A percentile compares a stretch with the other conserved stretches of the same genome.
These are phyloP conservation scores for Actias luna DNA, from an alignment of 2,888 invertebrate genomes.

Conservation along the genomic window DNA sequence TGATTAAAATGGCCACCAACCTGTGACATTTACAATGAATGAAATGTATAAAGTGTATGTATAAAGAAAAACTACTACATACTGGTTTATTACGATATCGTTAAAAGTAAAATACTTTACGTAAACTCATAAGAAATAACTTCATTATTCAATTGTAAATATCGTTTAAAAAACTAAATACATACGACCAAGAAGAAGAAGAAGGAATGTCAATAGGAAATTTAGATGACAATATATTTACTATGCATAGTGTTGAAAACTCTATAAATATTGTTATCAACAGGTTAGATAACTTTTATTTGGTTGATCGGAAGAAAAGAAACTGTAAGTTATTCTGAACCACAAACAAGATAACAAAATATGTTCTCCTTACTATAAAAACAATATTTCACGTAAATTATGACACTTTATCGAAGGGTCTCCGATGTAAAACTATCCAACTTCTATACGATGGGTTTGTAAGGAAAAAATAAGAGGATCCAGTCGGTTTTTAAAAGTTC, in stretches of 20 bases:
- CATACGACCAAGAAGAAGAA: no score
- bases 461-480: constrained; percentile 61
- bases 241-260: constrained; percentile 9
- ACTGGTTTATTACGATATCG: no score
- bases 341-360: constrained; percentile 61
- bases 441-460: constrained; percentile 60
- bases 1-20: no score
- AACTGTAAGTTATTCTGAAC: constrained; percentile 51
- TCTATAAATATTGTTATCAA: constrained; percentile 38
- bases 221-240: constrained; percentile 7
- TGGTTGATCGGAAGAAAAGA: constrained; percentile 37
- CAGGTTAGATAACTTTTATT: constrained; percentile 45
- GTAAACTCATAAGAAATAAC: no score
- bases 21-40: no score
- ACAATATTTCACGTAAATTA: constrained; percentile 72
- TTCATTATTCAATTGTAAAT: background rate
- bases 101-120: no score
- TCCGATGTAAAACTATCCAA: constrained; percentile 71
- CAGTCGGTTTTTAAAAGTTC: constrained; percentile 63
- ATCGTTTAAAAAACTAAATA: background rate
- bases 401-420: constrained; percentile 74
- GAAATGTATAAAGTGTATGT: no score
- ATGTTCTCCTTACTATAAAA: constrained; percentile 54
- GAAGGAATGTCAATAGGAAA: constrained; percentile 13
- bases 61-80: no score